Percentiles rank a stretch among this genome's conserved stretches.
These are phyloP conservation scores for Onychostoma macrolepis DNA, from an alignment of 2,113 vertebrate genomes.

Conservation along the genomic window DNA sequence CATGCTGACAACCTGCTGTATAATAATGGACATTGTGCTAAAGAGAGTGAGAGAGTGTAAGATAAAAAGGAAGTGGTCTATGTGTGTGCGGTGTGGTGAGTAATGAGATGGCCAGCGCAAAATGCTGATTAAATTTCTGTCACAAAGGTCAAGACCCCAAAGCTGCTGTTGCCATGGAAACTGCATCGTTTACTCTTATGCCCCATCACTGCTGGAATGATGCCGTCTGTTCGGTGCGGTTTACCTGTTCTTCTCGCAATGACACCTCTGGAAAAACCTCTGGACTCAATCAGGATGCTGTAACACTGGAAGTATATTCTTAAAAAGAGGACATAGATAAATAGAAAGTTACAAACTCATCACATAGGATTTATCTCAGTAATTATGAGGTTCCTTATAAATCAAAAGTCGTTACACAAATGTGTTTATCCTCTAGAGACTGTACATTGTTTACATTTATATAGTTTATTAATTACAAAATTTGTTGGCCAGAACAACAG, in stretches of 20 bases:
- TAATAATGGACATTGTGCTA: not conserved
- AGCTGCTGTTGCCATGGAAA: constrained; percentile 55
- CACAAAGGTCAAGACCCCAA: constrained; percentile 42
- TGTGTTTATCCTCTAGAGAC: no score
- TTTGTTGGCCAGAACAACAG: no score
- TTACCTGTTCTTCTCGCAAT: not conserved
- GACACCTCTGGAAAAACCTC: not conserved
- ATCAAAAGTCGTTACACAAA: not conserved
- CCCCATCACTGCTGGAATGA: constrained; percentile 15
- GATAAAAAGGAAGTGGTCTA: not conserved
- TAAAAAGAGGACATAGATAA: not conserved
- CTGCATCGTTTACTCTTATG: constrained; percentile 39
- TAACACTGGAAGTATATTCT: not conserved
- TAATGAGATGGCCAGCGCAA: not conserved
- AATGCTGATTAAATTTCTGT: constrained; percentile 54
- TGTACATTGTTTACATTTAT: no score
- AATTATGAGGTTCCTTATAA: not conserved
- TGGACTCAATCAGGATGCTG: not conserved
- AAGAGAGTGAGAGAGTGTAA: no score
- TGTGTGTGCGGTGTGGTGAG: constrained; percentile 6
- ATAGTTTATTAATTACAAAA: no score
- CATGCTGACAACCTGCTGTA: not conserved
- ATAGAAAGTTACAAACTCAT: not conserved
- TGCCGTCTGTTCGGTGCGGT: not conserved
- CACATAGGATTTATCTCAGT: not conserved